Percentiles rank a stretch among this genome's conserved stretches.
These are phyloP conservation scores for Sorex maritimensis DNA, from an alignment of 2,797 vertebrate genomes.

Conservation along the genomic window DNA sequence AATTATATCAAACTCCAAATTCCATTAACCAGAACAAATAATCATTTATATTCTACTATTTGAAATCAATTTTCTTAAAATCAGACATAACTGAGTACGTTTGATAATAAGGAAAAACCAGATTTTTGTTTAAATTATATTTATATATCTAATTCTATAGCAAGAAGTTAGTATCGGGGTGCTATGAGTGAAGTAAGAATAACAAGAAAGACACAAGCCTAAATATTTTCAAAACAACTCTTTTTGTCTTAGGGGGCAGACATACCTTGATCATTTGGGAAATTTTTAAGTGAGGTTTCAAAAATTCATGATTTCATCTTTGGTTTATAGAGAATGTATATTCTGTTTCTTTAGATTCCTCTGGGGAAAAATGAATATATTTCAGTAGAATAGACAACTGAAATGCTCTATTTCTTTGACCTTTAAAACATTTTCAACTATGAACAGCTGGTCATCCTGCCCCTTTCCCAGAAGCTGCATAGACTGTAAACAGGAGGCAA, in stretches of 20 bases:
- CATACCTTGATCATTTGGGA: conserved; percentile 16
- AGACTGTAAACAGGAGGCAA: conserved; percentile 89
- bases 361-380: conserved; percentile 72
- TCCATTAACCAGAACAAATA: conserved; percentile 31
- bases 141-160: background rate
- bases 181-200: background rate
- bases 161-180: conserved; percentile 30
- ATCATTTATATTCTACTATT: conserved; percentile 46
- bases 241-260: conserved; percentile 55
- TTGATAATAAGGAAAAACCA: background rate
- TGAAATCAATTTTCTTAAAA: conserved; percentile 29
- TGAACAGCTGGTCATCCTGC: conserved; percentile 87
- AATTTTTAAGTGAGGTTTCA: background rate
- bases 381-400: conserved; percentile 82
- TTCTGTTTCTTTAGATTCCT: conserved; percentile 69
- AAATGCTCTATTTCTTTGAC: conserved; percentile 88
- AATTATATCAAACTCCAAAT: conserved; percentile 15
- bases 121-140: background rate
- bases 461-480: conserved; percentile 87
- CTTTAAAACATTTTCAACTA: conserved; percentile 89
- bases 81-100: conserved; percentile 1
- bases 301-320: conserved; percentile 69
- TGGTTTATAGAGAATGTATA: conserved; percentile 61
- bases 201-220: conserved; percentile 6
- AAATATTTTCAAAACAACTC: conserved; percentile 51